Evolutionary conservation across 2,888 invertebrate species (phyloP).

Genomic region (Chironomus riparius): DNA sequence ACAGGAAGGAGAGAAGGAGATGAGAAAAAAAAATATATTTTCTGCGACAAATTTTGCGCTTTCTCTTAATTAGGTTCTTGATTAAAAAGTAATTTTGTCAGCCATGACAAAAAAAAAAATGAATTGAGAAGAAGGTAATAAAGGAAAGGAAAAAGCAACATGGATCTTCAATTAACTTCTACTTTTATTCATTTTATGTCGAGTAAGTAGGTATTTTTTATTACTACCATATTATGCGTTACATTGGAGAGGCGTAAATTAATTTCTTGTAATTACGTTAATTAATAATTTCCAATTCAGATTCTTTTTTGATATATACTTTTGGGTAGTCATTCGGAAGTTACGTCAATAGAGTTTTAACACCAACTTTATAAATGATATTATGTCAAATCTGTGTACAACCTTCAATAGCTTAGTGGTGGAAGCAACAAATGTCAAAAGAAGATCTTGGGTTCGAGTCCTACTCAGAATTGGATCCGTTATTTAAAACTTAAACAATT

Average conservation of each 20-base stretch:
- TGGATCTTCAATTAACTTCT: constrained; percentile 8
- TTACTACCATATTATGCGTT: not conserved
- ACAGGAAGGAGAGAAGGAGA: not conserved
- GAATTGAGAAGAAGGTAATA: not conserved
- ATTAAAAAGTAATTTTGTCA: constrained; percentile 1
- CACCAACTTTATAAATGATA: no score
- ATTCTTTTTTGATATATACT: not conserved
- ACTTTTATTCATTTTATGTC: not conserved
- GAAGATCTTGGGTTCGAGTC: no score
- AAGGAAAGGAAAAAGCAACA: not conserved
- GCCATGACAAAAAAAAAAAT: not conserved
- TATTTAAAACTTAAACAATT: no score
- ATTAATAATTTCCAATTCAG: constrained; percentile 10
- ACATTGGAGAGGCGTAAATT: not conserved
- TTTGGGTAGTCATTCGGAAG: not conserved
- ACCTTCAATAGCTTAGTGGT: no score
- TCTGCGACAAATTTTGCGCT: not conserved
- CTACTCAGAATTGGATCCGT: no score
- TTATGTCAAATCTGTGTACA: no score
- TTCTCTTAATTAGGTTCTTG: constrained; percentile 7
- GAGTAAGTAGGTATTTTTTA: not conserved
- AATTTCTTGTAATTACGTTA: constrained; percentile 6
- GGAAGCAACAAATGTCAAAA: no score
- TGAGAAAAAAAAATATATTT: no score
- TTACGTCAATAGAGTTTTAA: no score